Base-by-base conservation (phyloP, 2,888 invertebrate species). In the Metallyticus violacea region DNA sequence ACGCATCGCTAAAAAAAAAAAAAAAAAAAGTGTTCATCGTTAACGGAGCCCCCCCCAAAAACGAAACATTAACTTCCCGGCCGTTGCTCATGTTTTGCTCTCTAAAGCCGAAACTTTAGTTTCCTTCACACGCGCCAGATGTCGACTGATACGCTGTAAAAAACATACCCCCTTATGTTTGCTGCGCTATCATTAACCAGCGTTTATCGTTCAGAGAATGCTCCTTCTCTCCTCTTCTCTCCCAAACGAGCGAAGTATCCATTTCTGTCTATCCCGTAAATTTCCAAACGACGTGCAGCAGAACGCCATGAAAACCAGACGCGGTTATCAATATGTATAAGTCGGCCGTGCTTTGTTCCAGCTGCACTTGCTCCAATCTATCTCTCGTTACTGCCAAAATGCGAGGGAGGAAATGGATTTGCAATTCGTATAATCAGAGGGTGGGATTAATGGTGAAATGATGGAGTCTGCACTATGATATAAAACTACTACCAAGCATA, bases 291-390 rank as follows among this genome's bases (percentile, higher is more conserved):
- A 62, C 40, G 40, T 15, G 40, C 40, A 62, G 22, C 40, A 62
- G 40, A 62, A 62, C 40, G n/a, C n/a, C n/a, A n/a, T n/a, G n/a
- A n/a, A 26, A 27, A 26, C 79, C 7, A 25, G 79, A 79, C 26
- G 81, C 25, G 9, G n/a, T 30, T 81, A 81, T 81, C 30, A 81
- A 81, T 81, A 81, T 81, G 81, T 40, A 81, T 81, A 62, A 62
- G 40, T 62, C 40, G 79, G 79, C 26, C n/a, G 79, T 25, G 79
- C 27, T 26, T 26, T 4, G 79, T 26, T 26, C 26, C 79, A 22
- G 79, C 26, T 26, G 22, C 9, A 22, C 77, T 79, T 79, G 15
- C 26, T 22, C 26, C 79, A 26, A 26, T 28, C 15, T 28, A 6
- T 26, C 27, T 27, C 80, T 27, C 80, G 9, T 26, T 15, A 7